Evolutionary conservation across 2,888 invertebrate species (phyloP), one percentile per base, ranked within the genome.

Genomic region (Patella pellucida): DNA sequence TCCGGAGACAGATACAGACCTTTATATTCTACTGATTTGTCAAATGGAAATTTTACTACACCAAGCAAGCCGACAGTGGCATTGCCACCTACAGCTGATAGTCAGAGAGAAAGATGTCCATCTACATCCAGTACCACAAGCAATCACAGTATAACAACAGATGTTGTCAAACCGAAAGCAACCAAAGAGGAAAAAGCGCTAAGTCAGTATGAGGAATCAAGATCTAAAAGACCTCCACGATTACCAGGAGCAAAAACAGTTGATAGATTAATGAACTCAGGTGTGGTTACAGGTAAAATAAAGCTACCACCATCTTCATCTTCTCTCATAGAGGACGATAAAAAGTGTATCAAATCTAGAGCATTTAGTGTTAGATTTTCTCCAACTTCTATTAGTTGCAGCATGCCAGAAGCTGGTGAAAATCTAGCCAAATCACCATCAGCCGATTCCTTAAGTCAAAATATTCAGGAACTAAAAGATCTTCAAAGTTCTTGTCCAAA

Each of bases 341-440:
- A 23, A 23, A 41, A 41, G 41, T 9, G 9, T 41, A 41, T 41
- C 41, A 62, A 23, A 62, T 23, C 19, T 62, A 62, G 23, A 62
- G 19, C 62, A 62, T 62, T 62, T 23, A 62, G 62, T 62, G 62
- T 62, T 2, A 62, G 62, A 62, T 62, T 62, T 23, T 62, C 62
- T 23, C 62, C 62, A 19, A 62, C 62, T n/a, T 62, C 62, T 5
- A 62, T 23, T 12, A 23, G 11, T 23, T 19, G 23, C 19, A 23
- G 19, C 5, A 62, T 62, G 7, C 41, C 41, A 41, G 41, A 41
- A 41, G 4, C 41, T 41, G 41, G 41, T 41, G 41, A 41, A 7
- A 62, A 62, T 4, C 19, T 11, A 19, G 12, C 19, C 62, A 62
- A 23, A 4, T 62, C 62, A 12, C 23, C 19, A 62, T 23, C 3